Base-by-base conservation (phyloP, 2,888 invertebrate species). In the Oxystoma pomonae region DNA sequence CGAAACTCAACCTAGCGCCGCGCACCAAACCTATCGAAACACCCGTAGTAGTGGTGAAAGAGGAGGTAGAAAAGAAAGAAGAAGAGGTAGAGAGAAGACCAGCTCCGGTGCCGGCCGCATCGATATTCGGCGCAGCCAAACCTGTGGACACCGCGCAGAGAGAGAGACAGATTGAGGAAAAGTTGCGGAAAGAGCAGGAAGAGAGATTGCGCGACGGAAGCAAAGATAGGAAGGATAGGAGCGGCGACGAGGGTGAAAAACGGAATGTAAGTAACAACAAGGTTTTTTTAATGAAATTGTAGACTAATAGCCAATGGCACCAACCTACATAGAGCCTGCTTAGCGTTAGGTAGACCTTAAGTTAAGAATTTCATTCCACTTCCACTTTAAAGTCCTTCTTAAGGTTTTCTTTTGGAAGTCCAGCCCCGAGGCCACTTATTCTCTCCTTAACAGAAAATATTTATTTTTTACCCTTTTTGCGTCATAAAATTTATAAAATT, bases 51-150 rank as follows among this genome's bases (percentile, higher is more conserved):
- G 60, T 55, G 22, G 35, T 60, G 66, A 77, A 81, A 0, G 82
- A 64, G 5, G 22, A 20, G 3, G 1, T 12, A 35, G 35, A 35
- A 12, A 12, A 3, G 3, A 3, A 3, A 35, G 12, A 35, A 12
- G 59, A 59, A 53, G 35, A 60, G 66, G 78, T 81, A 0, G 82
- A 64, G 2, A 20, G 16, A 3, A 1, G 35, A 16, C 59, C 65
- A 1, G 58, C 56, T 59, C 81, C 75, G 9, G 84, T 83, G 59
- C 81, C 88, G 1, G 84, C 89, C 0, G 86, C 88, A 57, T 91
- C 90, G 63, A 95, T 97, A 70, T 97, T 97, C 78, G 97, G 97
- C n/a, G 90, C 87, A 22, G 97, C 97, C 17, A 94, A 92, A 77
- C 97, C 97, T 0, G 97, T 98, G 0, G 96, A 97, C 77, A 98